Base-by-base conservation (phyloP, 2,888 invertebrate genomes). In the Apomyelois bistriatella region DNA sequence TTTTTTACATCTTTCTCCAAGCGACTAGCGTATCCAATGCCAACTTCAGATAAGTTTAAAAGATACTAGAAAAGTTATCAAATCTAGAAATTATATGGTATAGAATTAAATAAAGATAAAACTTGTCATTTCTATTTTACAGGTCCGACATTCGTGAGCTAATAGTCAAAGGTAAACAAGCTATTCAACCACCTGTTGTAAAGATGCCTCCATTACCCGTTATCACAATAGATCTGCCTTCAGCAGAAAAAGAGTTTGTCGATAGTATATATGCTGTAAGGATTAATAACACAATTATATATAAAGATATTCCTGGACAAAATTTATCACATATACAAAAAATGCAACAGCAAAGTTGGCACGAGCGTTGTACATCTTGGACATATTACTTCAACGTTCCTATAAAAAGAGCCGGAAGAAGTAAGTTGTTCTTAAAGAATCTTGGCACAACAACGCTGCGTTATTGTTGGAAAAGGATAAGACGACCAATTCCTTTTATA, bases 401-500 rank as follows among this genome's bases (percentile, higher is more conserved):
- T 0, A 54, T 70, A 9, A 77, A 73, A 50, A 73, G 70, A 64
- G 74, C 75, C 2, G 82, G 84, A 0, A 74, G 85, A 60, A 72
- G 75, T 57, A 81, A 78, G 59, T 61, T 92, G 4, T 72, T 62
- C 55, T 60, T 92, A 0, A 76, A 91, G 62, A 92, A 92, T 61
- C 75, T 87, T 6, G 92, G 92, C n/a, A 90, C 88, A 9, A 81
- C 83, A 0, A 68, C 85, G 4, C 62, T 92, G 8, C 72, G 80
- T 53, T 91, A 91, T 64, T 85, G 85, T 53, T 92, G 92, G 92
- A 85, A 83, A 56, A 82, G 74, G 66, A 63, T 87, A 10, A 80
- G 73, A 55, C 71, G 66, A 43, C 56, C 73, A 0, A 71, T 85
- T 30, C 76, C 74, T 2, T 74, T 75, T 35, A 76, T 85, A 60